Evolutionary conservation across 2,888 invertebrate species (phyloP).

Genomic region (Mechanitis mazaeus): DNA sequence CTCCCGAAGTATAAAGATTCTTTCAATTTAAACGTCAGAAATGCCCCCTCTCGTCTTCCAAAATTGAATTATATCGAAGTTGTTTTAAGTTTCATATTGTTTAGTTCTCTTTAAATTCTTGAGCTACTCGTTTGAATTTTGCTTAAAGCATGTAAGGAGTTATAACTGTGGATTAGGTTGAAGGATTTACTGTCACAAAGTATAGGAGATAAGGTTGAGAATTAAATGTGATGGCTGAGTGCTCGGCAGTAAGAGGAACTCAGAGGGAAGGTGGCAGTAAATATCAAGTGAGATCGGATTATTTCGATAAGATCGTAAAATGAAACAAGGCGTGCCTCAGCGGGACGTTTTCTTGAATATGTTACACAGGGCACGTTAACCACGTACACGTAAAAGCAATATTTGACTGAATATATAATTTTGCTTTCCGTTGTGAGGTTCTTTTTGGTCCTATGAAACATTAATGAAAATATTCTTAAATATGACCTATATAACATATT

Average conservation of each 20-base stretch:
- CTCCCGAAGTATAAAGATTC: slow-evolving; percentile 46
- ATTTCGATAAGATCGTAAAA: slow-evolving; percentile 77
- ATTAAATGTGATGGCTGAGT: slow-evolving; percentile 40
- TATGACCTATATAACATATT: background rate
- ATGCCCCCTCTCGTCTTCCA: slow-evolving; percentile 31
- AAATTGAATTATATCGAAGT: slow-evolving; percentile 54
- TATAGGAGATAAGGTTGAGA: slow-evolving; percentile 50
- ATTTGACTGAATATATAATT: slow-evolving; percentile 20
- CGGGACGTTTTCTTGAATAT: slow-evolving; percentile 54
- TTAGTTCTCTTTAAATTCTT: slow-evolving; percentile 44
- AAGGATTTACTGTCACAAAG: slow-evolving; percentile 48
- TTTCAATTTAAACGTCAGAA: slow-evolving; percentile 44
- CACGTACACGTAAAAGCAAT: slow-evolving; percentile 23
- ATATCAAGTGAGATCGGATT: slow-evolving; percentile 74
- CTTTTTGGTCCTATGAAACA: slow-evolving; percentile 6
- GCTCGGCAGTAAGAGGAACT: slow-evolving; percentile 45
- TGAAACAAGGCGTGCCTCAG: slow-evolving; percentile 69
- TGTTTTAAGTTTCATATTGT: slow-evolving; percentile 43
- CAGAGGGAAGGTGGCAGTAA: slow-evolving; percentile 70
- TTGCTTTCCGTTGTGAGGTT: slow-evolving; percentile 12
- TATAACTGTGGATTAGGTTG: slow-evolving; percentile 39
- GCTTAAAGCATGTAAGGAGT: slow-evolving; percentile 50
- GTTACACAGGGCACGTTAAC: slow-evolving; percentile 27
- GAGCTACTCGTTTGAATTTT: slow-evolving; percentile 38
- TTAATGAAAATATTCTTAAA: background rate